Conservation (phyloP, 1,140 invertebrate species). For the Cotesia vestalis region DNA sequence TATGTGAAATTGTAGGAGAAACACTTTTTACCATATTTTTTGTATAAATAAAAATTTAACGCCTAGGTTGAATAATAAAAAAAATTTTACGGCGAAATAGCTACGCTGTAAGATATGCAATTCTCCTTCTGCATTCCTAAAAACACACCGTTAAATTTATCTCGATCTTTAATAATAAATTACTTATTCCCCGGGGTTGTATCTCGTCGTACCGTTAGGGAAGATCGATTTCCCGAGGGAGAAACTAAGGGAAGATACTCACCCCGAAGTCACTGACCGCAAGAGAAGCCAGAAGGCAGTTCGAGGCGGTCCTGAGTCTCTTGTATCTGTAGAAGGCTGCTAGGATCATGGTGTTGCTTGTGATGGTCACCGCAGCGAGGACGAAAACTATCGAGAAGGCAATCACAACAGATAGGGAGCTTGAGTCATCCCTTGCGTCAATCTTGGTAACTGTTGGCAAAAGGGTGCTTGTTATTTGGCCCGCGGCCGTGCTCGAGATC, state of each 20-base stretch:
- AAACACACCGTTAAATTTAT: background rate
- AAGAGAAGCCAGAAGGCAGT: conserved; percentile 77
- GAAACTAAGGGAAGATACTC: conserved; percentile 39
- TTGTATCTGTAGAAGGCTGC: conserved; percentile 71
- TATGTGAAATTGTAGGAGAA: too few relatives aligned
- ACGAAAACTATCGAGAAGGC: conserved; percentile 68
- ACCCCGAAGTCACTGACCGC: conserved; percentile 79
- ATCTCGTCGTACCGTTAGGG: background rate
- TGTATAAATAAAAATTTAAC: too few relatives aligned
- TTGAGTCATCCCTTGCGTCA: conserved; percentile 51
- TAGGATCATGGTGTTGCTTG: conserved; percentile 69
- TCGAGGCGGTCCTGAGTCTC: conserved; percentile 73
- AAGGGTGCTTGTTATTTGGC: conserved; percentile 53
- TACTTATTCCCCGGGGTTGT: conserved; percentile 1
- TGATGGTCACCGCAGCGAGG: conserved; percentile 68
- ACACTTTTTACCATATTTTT: too few relatives aligned
- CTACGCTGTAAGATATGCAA: too few relatives aligned
- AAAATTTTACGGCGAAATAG: too few relatives aligned
- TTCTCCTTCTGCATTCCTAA: background rate
- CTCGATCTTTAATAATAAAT: conserved; percentile 20
- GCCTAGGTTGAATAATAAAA: too few relatives aligned
- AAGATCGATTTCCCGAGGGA: conserved; percentile 12
- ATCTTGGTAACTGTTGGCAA: conserved; percentile 54
- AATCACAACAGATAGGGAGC: conserved; percentile 61
- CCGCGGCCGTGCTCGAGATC: conserved; percentile 43